Base-by-base conservation (phyloP, 2,888 invertebrate genomes). In the Megastigmus dorsalis region DNA sequence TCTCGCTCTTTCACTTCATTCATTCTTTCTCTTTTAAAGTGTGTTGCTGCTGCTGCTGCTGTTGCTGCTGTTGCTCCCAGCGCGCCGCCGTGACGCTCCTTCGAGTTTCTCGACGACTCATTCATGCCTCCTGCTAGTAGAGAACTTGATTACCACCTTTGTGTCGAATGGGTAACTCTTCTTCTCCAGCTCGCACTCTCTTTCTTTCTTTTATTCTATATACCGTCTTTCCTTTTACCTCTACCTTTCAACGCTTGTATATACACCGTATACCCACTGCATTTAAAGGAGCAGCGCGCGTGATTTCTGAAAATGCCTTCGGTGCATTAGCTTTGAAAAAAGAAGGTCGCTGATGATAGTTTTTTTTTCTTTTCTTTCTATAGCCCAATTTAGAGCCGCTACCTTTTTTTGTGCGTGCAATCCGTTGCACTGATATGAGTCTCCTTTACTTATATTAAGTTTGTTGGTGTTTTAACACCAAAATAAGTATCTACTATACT, bases 101-200 rank as follows among this genome's bases (percentile, higher is more conserved):
- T 26, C 28, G n/a, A 28, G 26, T 59, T 15, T 41, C 20, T 45
- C 18, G 10, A 30, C 63, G 15, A 54, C 33, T 62, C 33, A 41
- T 62, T 57, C 41, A 57, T 65, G 23, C 54, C 54, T 54, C 41
- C 30, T 52, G 50, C n/a, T n/a, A n/a, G n/a, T n/a, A 50, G 6
- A 63, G 62, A 36, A 63, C 43, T 60, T 60, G 26, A 60, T 60
- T 60, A 30, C n/a, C 28, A 60, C 28, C 43, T 60, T 26, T 43
- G 28, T 33, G 18, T 33, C 18, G 15, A 33, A 9, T 18, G 15
- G 36, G n/a, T n/a, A 2, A 59, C 26, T 43, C 10, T 54, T 33
- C 54, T 54, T n/a, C n/a, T n/a, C n/a, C n/a, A n/a, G n/a, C 50
- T 18, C 15, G 50, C 9, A 4, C 23, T 38, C 13, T 57, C 43